Base-by-base conservation (phyloP, 2,888 invertebrate genomes). In the Pristionchus exspectatus region DNA sequence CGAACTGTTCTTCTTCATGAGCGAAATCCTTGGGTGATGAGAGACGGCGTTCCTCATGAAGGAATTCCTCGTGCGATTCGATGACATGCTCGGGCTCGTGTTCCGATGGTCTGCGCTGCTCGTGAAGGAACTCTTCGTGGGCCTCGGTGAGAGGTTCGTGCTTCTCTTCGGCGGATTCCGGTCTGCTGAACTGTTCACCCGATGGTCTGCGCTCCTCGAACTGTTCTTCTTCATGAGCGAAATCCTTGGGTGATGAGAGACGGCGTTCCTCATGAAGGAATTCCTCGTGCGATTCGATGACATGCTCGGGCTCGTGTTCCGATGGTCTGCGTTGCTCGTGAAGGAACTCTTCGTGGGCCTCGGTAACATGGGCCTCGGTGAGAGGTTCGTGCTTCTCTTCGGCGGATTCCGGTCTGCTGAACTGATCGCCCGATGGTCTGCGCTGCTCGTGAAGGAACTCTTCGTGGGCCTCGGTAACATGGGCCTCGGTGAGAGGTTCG, bases 21-120 rank as follows among this genome's bases (percentile, higher is more conserved):
- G 14, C 89, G 89, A 59, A 77, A 90, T 38, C 89, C 90, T 86
- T 91, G 89, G 83, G 90, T 83, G 89, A 87, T 88, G 88, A 90
- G 88, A 87, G 59, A 88, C 44, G 69, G 88, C 77, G 59, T 66
- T 90, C 14, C 33, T 63, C 69, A 21, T 38, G 91, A 38, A 77
- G 85, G 87, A 90, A 90, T 87, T 5, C 89, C 87, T 72, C 90
- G 59, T 59, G 89, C 81, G 50, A 87, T 84, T 38, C 90, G 83
- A 3, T 74, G 85, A 63, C 86, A 86, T 24, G 27, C 69, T 69
- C 27, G 74, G 38, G 54, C 44, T 24, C 56, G 18, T n/a, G 21
- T 88, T 56, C 86, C 72, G 88, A 18, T 84, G 85, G 66, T 16
- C 56, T 56, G 18, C 44, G 56, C 38, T 83, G n/a, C 83, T 85